These are phyloP conservation scores for Ametastegia equiseti DNA, from an alignment of 2,888 invertebrate genomes.

Conservation along the genomic window DNA sequence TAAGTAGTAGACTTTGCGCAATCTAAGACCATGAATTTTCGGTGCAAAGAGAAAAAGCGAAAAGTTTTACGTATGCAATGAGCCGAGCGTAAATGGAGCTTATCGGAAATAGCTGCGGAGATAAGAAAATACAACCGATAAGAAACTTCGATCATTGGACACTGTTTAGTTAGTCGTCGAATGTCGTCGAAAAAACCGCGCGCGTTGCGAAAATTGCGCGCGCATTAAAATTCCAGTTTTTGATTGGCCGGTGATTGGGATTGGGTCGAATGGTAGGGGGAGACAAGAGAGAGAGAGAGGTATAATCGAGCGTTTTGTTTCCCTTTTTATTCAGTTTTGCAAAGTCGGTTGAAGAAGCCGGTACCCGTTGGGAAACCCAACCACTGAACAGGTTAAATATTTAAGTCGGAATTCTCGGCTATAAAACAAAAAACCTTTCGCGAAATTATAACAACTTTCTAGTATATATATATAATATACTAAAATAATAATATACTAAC, in stretches of 20 bases:
- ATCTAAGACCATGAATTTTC: neutral
- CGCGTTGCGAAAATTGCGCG: constrained; percentile 33
- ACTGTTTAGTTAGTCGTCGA: no score
- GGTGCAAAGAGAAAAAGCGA: neutral
- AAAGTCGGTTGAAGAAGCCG: constrained; percentile 59
- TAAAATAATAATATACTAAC: no score
- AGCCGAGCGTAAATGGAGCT: neutral
- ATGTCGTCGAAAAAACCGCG: constrained; percentile 26
- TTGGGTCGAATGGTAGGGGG: constrained; percentile 9
- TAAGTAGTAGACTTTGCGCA: no score
- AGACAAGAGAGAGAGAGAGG: neutral
- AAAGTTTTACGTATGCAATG: neutral
- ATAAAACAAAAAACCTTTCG: no score
- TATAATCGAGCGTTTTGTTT: constrained; percentile 48
- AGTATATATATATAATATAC: no score
- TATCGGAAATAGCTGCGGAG: neutral
- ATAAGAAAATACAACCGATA: neutral
- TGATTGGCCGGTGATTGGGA: constrained; percentile 52
- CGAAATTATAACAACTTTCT: no score
- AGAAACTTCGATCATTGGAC: neutral
- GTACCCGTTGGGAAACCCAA: constrained; percentile 34
- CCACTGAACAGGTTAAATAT: no score
- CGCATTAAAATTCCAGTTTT: constrained; percentile 19
- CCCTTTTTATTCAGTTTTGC: constrained; percentile 60
- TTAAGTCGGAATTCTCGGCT: no score